Percentiles rank a stretch among this genome's conserved stretches.
These are phyloP conservation scores for Heteronetta atricapilla DNA, from an alignment of 2,113 vertebrate genomes.

Conservation along the genomic window DNA sequence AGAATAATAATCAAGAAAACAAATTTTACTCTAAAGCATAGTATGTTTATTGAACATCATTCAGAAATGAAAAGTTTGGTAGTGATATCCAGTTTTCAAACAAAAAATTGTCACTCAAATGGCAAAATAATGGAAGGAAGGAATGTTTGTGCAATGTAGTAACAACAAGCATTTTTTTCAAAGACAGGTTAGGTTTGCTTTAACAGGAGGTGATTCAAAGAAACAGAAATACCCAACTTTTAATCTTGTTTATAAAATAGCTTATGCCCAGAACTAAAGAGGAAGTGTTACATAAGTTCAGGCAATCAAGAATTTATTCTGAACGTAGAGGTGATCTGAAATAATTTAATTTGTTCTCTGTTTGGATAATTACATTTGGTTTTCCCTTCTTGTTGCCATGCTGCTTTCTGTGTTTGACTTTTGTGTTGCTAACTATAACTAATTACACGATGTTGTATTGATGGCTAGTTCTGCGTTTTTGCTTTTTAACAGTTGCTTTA, in stretches of 20 bases:
- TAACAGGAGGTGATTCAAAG: neutral
- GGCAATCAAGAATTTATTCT: neutral
- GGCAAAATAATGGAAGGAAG: neutral
- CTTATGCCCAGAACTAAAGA: neutral
- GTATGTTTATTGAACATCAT: neutral
- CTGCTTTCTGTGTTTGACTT: conserved; percentile 70
- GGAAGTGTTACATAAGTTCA: neutral
- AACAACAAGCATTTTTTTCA: neutral
- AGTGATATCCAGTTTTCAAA: neutral
- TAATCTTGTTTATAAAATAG: neutral
- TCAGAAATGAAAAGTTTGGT: neutral
- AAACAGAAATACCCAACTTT: neutral
- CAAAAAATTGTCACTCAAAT: neutral
- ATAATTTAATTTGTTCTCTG: neutral
- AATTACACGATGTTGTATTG: conserved; percentile 65
- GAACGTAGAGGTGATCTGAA: conserved; percentile 7
- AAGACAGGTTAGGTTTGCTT: neutral
- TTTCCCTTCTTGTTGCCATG: conserved; percentile 54
- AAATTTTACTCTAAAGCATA: neutral
- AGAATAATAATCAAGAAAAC: neutral
- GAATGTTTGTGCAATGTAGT: neutral
- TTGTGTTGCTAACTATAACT: conserved; percentile 74
- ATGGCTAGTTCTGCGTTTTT: conserved; percentile 66
- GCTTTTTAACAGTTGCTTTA: conserved; percentile 78
- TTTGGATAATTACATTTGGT: conserved; percentile 26